Evolutionary conservation across 2,888 invertebrate genomes (phyloP).

Genomic region (Polydrusus pterygomalis): DNA sequence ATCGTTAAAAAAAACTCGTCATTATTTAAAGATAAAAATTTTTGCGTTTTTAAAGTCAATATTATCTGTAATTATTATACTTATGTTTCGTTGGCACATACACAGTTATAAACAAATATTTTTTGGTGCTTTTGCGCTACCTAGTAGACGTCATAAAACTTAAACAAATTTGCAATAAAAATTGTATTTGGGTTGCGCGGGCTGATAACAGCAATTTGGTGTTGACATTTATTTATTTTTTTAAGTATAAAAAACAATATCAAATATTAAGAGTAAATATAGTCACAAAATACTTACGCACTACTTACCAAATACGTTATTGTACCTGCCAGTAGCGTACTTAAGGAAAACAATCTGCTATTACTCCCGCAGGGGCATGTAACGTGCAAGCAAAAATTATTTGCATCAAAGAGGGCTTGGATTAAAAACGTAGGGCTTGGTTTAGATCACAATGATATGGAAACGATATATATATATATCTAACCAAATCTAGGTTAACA

Average conservation of each 20-base stretch:
- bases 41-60: neutral
- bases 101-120: neutral
- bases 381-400: too few relatives aligned
- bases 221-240: constrained; percentile 13
- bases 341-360: neutral
- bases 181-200: constrained; percentile 9
- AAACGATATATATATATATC: too few relatives aligned
- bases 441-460: too few relatives aligned
- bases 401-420: too few relatives aligned
- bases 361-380: too few relatives aligned
- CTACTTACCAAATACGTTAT: constrained; percentile 2
- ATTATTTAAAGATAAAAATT: too few relatives aligned
- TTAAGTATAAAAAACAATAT: constrained; percentile 19
- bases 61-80: neutral
- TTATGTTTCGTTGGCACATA: neutral
- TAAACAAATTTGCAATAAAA: constrained; percentile 22
- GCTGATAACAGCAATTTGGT: neutral
- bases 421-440: too few relatives aligned
- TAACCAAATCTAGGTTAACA: too few relatives aligned
- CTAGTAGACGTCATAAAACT: neutral
- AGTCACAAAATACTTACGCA: constrained; percentile 12
- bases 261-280: constrained; percentile 20
- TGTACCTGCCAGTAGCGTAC: constrained; percentile 4
- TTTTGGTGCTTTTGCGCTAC: neutral
- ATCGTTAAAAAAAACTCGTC: too few relatives aligned